Percentiles rank a stretch among this genome's conserved stretches.
Evolutionary conservation across 2,888 invertebrate species (phyloP).

Genomic region (Drosophila niveifrons): DNA sequence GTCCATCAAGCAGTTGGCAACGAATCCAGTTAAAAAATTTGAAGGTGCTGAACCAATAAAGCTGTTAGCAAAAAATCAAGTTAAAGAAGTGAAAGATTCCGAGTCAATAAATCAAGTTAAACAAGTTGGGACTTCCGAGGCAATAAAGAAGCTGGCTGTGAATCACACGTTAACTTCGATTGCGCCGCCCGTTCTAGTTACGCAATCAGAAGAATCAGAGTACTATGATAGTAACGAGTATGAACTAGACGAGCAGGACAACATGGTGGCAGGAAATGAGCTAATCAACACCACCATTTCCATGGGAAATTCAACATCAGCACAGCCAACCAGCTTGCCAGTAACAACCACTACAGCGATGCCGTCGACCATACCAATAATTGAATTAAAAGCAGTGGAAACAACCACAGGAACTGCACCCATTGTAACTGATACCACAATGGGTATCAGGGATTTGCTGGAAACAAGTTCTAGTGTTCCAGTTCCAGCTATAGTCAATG

Average conservation of each 20-base stretch:
- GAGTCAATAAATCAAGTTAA: too few species aligned
- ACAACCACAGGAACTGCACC: conserved; percentile 11
- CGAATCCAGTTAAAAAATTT: conserved; percentile 13
- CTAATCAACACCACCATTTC: conserved; percentile 2
- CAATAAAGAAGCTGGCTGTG: conserved; percentile 53
- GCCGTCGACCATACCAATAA: not conserved
- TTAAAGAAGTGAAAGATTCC: too few species aligned
- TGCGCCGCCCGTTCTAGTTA: not conserved
- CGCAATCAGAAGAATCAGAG: conserved; percentile 35
- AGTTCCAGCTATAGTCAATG: conserved; percentile 35
- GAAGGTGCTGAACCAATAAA: not conserved
- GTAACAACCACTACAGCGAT: not conserved
- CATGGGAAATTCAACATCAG: not conserved
- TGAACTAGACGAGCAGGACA: conserved; percentile 43
- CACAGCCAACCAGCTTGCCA: not conserved
- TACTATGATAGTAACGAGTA: conserved; percentile 57
- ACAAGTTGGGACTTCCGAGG: too few species aligned
- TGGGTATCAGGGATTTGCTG: conserved; percentile 17
- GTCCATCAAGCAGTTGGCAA: conserved; percentile 57
- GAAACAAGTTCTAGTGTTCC: conserved; percentile 45
- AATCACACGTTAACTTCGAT: conserved; percentile 19
- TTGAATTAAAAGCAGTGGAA: not conserved
- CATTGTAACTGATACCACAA: not conserved
- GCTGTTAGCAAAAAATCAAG: too few species aligned
- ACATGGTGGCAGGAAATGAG: conserved; percentile 12